A percentile compares a stretch with the other conserved stretches of the same genome.
Evolutionary conservation across 2,888 invertebrate species (phyloP).

Genomic region (Melinaea menophilus): DNA sequence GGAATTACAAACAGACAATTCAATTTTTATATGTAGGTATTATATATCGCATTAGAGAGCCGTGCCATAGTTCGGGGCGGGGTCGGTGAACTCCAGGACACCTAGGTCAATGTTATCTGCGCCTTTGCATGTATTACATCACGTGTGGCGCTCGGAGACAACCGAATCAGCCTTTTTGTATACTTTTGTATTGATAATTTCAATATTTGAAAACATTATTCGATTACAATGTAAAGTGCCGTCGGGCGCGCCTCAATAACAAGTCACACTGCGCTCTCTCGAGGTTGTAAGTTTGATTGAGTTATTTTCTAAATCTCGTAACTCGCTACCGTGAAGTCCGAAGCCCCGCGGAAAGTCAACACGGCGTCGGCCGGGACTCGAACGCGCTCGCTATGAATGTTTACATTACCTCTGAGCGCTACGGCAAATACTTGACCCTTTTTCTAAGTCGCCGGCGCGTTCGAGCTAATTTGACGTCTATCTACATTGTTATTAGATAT

Average conservation of each 20-base stretch:
- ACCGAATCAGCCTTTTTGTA: constrained; percentile 3
- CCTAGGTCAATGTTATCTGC: constrained; percentile 27
- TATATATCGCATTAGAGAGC: constrained; percentile 4
- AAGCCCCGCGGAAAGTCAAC: constrained; percentile 38
- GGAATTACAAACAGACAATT: too few relatives aligned
- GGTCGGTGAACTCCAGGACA: constrained; percentile 22
- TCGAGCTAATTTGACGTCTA: constrained; percentile 18
- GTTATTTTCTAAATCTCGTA: constrained; percentile 17
- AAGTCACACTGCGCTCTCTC: neutral
- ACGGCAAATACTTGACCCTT: constrained; percentile 54
- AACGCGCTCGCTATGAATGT: constrained; percentile 44
- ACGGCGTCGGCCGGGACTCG: constrained; percentile 42
- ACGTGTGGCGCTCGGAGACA: constrained; percentile 20
- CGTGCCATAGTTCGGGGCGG: constrained; percentile 10
- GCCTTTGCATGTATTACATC: constrained; percentile 16
- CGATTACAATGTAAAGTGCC: too few relatives aligned
- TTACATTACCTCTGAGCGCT: constrained; percentile 53
- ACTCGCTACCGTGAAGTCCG: constrained; percentile 42
- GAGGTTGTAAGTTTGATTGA: constrained; percentile 10
- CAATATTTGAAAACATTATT: too few relatives aligned
- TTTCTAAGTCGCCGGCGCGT: constrained; percentile 8
- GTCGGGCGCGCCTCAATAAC: neutral
- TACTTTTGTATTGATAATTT: neutral
- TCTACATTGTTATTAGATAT: constrained; percentile 9
- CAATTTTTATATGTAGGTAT: too few relatives aligned